phyloP scores from a whole-genome alignment of 1,140 invertebrate genomes.

The Mercenaria mercenaria region DNA sequence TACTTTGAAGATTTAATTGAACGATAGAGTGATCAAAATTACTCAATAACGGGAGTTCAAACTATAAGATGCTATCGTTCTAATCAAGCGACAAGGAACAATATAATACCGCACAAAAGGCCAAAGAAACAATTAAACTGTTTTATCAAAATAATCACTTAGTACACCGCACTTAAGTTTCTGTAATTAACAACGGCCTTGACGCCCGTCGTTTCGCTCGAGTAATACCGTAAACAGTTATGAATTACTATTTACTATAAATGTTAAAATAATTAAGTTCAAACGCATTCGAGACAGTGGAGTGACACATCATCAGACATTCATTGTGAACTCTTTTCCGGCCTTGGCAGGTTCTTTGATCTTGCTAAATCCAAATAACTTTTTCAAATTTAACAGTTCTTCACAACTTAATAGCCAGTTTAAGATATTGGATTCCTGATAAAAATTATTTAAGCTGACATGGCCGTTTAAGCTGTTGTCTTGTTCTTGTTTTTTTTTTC shows the following conservation, averaged over 20 bases:
- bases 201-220: conserved; percentile 7
- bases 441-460: no score
- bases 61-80: conserved; percentile 28
- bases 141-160: conserved; percentile 2
- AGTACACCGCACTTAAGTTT: background rate
- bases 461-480: no score
- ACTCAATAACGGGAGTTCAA: conserved; percentile 35
- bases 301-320: background rate
- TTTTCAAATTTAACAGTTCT: no score
- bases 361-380: no score
- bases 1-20: conserved; percentile 16
- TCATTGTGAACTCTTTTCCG: no score
- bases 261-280: conserved; percentile 6
- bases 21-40: conserved; percentile 60
- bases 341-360: no score
- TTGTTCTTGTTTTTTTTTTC: no score
- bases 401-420: no score
- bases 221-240: background rate
- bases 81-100: conserved; percentile 36
- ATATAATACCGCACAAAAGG: conserved; percentile 10
- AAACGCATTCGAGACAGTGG: background rate
- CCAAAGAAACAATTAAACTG: conserved; percentile 24
- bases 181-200: conserved; percentile 29
- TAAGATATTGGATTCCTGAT: no score
- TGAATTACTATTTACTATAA: background rate